phyloP scores from a whole-genome alignment of 2,113 vertebrate genomes.

The Mesitornis unicolor region DNA sequence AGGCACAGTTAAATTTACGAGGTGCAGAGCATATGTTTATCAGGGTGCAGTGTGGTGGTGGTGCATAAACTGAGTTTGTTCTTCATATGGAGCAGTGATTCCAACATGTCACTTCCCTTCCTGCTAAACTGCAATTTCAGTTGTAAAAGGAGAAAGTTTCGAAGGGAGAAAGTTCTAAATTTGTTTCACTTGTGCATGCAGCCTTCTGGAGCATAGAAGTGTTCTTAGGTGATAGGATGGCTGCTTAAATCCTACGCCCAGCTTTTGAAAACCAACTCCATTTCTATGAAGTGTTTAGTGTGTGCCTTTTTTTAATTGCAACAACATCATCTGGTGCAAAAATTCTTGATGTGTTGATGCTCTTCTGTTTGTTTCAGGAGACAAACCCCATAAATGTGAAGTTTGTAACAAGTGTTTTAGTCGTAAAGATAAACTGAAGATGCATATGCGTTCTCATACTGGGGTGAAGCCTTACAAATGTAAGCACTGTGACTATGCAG shows the following conservation, averaged over 20 bases:
- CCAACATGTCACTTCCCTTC: background rate
- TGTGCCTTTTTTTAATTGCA: background rate
- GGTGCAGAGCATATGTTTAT: background rate
- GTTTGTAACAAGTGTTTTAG: conserved; percentile 93
- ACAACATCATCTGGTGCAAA: background rate
- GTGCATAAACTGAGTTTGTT: background rate
- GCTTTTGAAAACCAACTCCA: background rate
- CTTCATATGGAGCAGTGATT: background rate
- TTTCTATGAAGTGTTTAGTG: rapidly evolving
- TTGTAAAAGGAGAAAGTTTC: background rate
- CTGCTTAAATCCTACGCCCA: background rate
- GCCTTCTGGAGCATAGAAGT: background rate
- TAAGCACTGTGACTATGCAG: conserved; percentile 89
- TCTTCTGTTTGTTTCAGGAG: conserved; percentile 74
- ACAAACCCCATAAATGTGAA: conserved; percentile 95
- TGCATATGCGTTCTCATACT: conserved; percentile 92
- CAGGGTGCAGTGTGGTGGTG: background rate
- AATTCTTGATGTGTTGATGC: background rate
- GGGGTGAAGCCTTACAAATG: conserved; percentile 97
- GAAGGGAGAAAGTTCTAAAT: background rate
- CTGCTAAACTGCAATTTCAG: rapidly evolving
- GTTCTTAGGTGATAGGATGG: background rate
- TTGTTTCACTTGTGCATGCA: background rate
- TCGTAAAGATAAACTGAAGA: conserved; percentile 94
- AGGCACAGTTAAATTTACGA: background rate